Conservation (phyloP, 2,797 vertebrate genomes). For the Gymnocypris eckloni region DNA sequence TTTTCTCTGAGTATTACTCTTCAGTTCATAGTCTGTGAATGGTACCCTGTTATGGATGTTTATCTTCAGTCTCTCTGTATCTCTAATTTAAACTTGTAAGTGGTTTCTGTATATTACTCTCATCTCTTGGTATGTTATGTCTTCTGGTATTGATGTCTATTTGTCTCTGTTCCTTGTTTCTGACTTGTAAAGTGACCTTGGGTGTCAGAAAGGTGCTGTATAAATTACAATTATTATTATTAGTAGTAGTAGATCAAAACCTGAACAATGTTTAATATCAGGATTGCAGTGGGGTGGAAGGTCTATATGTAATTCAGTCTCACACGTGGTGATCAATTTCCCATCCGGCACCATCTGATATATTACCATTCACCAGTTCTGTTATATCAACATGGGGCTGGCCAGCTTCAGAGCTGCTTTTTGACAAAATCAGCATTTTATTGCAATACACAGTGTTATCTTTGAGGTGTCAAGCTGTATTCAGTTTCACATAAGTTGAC, state of each 20-base stretch:
- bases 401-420: neutral
- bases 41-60: no score
- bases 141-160: no score
- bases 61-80: no score
- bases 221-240: no score
- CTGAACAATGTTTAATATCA: constrained; percentile 33
- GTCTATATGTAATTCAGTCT: constrained; percentile 5
- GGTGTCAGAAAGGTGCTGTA: no score
- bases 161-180: no score
- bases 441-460: neutral
- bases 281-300: constrained; percentile 13
- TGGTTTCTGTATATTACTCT: no score
- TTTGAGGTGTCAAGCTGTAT: constrained; percentile 13
- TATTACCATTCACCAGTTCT: constrained; percentile 25
- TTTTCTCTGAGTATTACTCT: no score
- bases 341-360: constrained; percentile 17
- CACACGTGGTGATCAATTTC: constrained; percentile 31
- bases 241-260: constrained; percentile 19
- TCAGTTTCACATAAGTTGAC: neutral
- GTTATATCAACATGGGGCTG: constrained; percentile 24
- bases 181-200: no score
- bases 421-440: constrained; percentile 33
- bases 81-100: no score
- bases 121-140: no score
- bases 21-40: no score